A percentile compares a stretch with the other conserved stretches of the same genome.
Evolutionary conservation across 2,113 vertebrate species (phyloP).

Genomic region (Pseudorhombus dupliciocellatus): DNA sequence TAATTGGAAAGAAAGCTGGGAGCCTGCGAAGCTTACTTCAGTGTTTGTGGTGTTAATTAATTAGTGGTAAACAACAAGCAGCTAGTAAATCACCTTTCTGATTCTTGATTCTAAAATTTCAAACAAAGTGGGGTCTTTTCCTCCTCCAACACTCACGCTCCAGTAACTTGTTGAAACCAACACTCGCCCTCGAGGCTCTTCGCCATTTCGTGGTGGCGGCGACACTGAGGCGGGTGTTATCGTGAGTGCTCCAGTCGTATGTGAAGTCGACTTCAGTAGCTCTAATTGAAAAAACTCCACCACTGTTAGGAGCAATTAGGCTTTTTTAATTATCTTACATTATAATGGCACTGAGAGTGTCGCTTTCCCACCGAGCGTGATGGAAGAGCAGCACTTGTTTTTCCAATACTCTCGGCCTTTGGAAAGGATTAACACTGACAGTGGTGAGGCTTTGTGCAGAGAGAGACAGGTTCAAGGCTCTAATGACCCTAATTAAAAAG

Average conservation of each 20-base stretch:
- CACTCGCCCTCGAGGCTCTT: not conserved
- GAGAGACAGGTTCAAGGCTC: not conserved
- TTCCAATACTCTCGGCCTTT: not conserved
- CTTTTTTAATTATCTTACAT: slow-evolving; percentile 27
- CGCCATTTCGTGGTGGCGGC: not conserved
- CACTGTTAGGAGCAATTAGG: slow-evolving; percentile 15
- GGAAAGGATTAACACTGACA: slow-evolving; percentile 34
- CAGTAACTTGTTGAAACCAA: not conserved
- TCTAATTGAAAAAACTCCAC: slow-evolving; percentile 24
- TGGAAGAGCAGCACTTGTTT: not conserved
- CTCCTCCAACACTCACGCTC: too few relatives aligned
- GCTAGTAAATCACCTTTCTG: slow-evolving; percentile 26
- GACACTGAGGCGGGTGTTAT: not conserved
- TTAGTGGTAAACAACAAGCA: slow-evolving; percentile 59
- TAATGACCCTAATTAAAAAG: slow-evolving; percentile 38
- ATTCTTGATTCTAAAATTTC: not conserved
- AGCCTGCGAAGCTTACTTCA: not conserved
- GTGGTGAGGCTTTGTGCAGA: not conserved
- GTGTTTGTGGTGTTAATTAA: slow-evolving; percentile 46
- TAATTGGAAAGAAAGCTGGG: slow-evolving; percentile 51
- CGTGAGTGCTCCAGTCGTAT: too few relatives aligned
- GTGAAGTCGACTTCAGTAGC: not conserved
- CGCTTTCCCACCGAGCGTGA: not conserved
- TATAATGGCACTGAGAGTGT: slow-evolving; percentile 24
- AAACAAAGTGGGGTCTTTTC: too few relatives aligned